Evolutionary conservation across 2,888 invertebrate species (phyloP), one percentile per base, ranked within the genome.

Genomic region (Caenorhabditis afra): DNA sequence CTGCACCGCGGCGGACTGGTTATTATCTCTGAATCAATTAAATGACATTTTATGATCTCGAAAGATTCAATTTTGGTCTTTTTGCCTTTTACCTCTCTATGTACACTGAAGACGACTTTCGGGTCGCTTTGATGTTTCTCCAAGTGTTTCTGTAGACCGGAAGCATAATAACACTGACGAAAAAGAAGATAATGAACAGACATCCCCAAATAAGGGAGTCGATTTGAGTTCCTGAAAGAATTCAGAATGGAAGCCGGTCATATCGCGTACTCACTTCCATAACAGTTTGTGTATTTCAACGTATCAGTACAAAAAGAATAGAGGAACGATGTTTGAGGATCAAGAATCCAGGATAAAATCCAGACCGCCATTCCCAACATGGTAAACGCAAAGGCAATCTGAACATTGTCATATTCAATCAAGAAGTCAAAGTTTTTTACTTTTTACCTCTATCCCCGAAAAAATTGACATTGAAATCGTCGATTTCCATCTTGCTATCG

Each of bases 51-150:
- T 47, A 64, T 37, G 55, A 61, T 55, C 44, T 37, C 44, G 52
- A 61, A 35, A 18, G 44, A 44, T 10, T 2, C 11, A 20, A 52
- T 45, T 10, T 16, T 23, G 47, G 18, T 22, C 41, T 22, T 12
- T 12, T 23, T 12, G 22, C 3, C 29, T 23, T 29, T 58, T 52
- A 73, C 73, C 35, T 57, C 47, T 73, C 64, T 58, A 73, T 73
- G 73, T 58, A 73, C 50, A 73, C 73, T 16, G 73, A 73, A 44
- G 73, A 73, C 58, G 73, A 64, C 67, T 67, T 75, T 49, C 75
- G 75, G 44, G 61, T 67, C 16, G 50, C 66, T 67, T 75, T 75
- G 67, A 75, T 75, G 67, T 75, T 75, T 67, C 75, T 47, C 55
- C 59, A 61, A 14, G 67, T 57, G 49, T 47, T 75, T 29, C 49